Percentiles rank a stretch among this genome's conserved stretches.
Conservation (phyloP, 2,797 vertebrate genomes). For the Onychomys arenicola region DNA sequence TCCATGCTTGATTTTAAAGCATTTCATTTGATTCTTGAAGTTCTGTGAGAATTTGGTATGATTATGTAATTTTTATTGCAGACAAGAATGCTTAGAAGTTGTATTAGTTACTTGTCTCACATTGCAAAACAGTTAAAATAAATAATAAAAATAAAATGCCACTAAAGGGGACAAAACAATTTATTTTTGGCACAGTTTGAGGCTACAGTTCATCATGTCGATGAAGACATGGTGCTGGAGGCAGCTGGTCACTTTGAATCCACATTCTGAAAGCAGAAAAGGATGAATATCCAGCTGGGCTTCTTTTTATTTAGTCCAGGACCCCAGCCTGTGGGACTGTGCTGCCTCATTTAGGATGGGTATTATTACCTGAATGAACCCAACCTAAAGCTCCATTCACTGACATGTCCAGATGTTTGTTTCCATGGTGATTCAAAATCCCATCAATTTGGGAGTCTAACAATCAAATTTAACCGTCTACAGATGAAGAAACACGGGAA, state of each 20-base stretch:
- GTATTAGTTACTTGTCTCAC: too few relatives aligned
- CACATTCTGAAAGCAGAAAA: neutral
- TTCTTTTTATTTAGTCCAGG: neutral
- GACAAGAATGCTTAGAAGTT: slow-evolving; percentile 21
- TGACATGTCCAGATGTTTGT: neutral
- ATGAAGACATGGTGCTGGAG: neutral
- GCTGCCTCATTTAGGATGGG: neutral
- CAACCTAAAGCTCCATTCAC: neutral
- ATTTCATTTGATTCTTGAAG: slow-evolving; percentile 18
- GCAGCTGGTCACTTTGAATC: neutral
- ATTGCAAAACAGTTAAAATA: neutral
- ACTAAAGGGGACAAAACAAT: neutral
- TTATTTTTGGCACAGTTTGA: neutral
- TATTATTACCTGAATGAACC: neutral
- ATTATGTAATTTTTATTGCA: neutral
- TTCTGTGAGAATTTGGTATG: neutral
- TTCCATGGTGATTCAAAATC: neutral
- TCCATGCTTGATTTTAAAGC: neutral
- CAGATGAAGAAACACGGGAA: neutral
- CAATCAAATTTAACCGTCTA: neutral
- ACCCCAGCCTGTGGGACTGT: neutral
- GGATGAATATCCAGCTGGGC: neutral
- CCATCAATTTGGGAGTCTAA: neutral
- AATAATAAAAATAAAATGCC: neutral
- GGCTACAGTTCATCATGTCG: too few relatives aligned